Conservation (phyloP, 2,797 vertebrate species). For the Threskiornis aethiopicus region DNA sequence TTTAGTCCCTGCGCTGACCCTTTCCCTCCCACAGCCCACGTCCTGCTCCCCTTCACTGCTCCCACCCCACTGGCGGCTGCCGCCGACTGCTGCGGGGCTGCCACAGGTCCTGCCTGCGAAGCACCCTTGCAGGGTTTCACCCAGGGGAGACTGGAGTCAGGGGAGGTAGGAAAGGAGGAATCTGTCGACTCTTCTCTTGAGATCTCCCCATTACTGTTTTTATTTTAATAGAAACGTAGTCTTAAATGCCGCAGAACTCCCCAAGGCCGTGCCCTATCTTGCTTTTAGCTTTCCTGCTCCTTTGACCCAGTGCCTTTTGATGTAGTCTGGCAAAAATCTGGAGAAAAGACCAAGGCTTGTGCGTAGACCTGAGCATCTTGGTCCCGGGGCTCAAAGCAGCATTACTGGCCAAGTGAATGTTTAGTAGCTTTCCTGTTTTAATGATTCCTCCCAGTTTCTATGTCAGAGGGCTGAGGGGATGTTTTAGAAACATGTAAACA, state of each 20-base stretch:
- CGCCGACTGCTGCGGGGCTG: rapidly evolving
- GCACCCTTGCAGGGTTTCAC: not conserved
- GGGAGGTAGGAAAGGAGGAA: not conserved
- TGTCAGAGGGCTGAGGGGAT: not conserved
- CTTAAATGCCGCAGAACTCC: not conserved
- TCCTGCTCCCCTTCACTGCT: not conserved
- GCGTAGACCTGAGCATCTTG: not conserved
- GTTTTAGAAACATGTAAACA: constrained; percentile 44
- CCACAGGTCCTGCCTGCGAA: not conserved
- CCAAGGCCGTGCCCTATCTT: not conserved
- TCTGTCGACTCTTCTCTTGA: not conserved
- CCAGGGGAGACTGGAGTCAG: not conserved
- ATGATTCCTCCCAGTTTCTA: not conserved
- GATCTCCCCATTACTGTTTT: not conserved
- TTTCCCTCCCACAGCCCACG: not conserved
- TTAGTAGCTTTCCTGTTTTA: not conserved
- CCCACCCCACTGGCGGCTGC: rapidly evolving
- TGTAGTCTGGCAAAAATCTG: not conserved
- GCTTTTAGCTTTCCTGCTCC: not conserved
- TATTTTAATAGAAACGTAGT: not conserved
- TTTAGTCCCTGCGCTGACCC: not conserved
- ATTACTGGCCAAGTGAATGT: not conserved
- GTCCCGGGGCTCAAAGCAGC: not conserved
- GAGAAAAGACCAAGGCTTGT: not conserved
- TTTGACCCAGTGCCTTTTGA: not conserved